Base-by-base conservation (phyloP, 2,888 invertebrate species). In the Brachynemurus nebulosus region DNA sequence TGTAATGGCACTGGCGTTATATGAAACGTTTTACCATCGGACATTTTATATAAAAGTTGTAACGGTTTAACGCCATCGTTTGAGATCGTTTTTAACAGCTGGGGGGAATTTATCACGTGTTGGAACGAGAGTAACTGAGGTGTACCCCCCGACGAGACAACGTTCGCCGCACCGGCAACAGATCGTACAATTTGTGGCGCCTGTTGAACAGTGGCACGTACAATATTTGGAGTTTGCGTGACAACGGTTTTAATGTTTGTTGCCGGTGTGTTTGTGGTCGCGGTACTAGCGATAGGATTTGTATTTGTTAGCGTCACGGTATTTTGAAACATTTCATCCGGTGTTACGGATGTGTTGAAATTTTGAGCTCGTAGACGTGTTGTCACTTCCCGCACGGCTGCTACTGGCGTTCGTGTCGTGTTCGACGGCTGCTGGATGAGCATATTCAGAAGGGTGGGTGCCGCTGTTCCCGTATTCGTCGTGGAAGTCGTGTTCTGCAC, bases 21-120 rank as follows among this genome's bases (percentile, higher is more conserved):
- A 47, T 72, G 72, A 49, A 74, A 70, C 42, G 72, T 59, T 60
- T 74, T 74, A 8, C 72, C 72, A 52, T 73, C 74, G 14, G 71
- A 65, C 16, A 33, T 33, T 60, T 77, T 77, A 55, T 76, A 77
- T 36, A 77, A 72, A 55, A 76, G 74, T 53, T 76, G 76, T 19
- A 76, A 68, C 17, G 30, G 41, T 39, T 39, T 39, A 7, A 14
- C 14, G n/a, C 39, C 39, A 33, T 41, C 41, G 12, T 18, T 37
- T 8, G 30, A 33, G 1, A 41, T 33, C 12, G 41, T 33, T 20
- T 33, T 41, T 20, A 41, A 36, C 30, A 42, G 14, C n/a, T 35
- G 37, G 21, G 35, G 14, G n/a, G 30, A 30, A 11, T 30, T 30
- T 8, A 30, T 14, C n/a, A n/a, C n/a, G n/a, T n/a, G n/a, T n/a